phyloP scores from a whole-genome alignment of 2,888 invertebrate species.

The Leucophora obtusa region DNA sequence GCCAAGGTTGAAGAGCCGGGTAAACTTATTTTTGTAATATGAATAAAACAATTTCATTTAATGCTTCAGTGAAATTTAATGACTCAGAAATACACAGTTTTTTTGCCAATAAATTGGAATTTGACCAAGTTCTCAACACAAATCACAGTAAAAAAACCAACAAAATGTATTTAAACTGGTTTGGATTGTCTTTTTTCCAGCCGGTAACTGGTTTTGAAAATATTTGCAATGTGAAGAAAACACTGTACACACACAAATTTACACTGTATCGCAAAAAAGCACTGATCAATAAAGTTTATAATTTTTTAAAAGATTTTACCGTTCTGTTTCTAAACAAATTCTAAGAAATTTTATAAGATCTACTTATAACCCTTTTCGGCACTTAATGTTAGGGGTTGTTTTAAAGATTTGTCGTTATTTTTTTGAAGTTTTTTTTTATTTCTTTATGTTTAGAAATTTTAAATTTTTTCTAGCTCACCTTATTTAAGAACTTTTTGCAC shows the following conservation, averaged over 20 bases:
- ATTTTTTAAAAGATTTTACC: neutral
- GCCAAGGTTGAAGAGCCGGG: constrained; percentile 43
- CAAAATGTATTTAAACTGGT: constrained; percentile 17
- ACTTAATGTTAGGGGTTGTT: constrained; percentile 8
- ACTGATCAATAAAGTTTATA: neutral
- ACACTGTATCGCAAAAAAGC: constrained; percentile 15
- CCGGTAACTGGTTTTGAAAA: constrained; percentile 63
- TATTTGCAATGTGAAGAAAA: neutral
- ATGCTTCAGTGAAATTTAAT: neutral
- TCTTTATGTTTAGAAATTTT: constrained; percentile 49
- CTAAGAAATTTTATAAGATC: neutral
- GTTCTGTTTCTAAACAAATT: neutral
- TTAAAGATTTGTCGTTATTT: constrained; percentile 16
- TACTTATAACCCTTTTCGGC: constrained; percentile 4
- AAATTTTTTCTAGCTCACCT: constrained; percentile 69
- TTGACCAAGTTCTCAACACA: neutral
- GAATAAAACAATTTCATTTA: neutral
- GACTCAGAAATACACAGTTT: constrained; percentile 18
- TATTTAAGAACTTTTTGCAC: constrained; percentile 71
- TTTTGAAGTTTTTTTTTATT: constrained; percentile 6
- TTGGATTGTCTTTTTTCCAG: constrained; percentile 19
- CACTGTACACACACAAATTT: constrained; percentile 28
- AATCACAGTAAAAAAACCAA: neutral
- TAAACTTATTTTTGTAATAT: neutral
- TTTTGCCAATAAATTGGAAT: neutral